Percentiles rank a stretch among this genome's conserved stretches.
Evolutionary conservation across 2,888 invertebrate genomes (phyloP).

Genomic region (Lepeophtheirus nordmannii): DNA sequence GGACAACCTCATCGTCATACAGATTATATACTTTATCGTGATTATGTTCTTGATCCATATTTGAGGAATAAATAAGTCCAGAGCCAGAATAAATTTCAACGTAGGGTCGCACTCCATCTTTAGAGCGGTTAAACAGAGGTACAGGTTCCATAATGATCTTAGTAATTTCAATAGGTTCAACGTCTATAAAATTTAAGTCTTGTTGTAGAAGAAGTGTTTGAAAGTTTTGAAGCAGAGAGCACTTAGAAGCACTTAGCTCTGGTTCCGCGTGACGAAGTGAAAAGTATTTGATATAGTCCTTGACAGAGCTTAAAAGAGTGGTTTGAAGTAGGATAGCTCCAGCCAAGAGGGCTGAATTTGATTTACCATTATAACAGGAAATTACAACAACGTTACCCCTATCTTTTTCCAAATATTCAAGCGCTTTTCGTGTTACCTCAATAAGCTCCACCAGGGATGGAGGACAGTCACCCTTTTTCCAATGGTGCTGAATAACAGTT

Average conservation of each 20-base stretch:
- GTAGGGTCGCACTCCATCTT: constrained; percentile 84
- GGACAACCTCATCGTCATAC: constrained; percentile 34
- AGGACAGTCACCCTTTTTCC: constrained; percentile 1
- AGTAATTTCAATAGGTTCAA: not conserved
- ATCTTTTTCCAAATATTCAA: constrained; percentile 61
- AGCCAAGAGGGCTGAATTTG: constrained; percentile 14
- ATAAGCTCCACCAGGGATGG: not conserved
- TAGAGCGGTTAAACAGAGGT: constrained; percentile 78
- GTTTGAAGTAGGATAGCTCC: constrained; percentile 1
- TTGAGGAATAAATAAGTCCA: not conserved
- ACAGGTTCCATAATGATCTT: constrained; percentile 66
- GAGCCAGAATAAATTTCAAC: constrained; percentile 53
- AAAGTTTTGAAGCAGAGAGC: not conserved
- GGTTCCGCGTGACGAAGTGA: not conserved
- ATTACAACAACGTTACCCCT: constrained; percentile 65
- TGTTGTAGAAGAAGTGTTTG: not conserved
- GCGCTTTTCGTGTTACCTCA: not conserved
- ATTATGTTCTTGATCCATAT: constrained; percentile 62
- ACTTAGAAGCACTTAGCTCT: not conserved
- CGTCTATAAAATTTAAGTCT: not conserved
- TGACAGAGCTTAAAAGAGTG: not conserved
- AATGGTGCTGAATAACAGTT: not conserved
- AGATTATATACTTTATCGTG: constrained; percentile 36
- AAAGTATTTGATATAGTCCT: not conserved
- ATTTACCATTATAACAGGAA: constrained; percentile 53